Base-by-base conservation (phyloP, 2,888 invertebrate genomes). In the Catocala nupta region DNA sequence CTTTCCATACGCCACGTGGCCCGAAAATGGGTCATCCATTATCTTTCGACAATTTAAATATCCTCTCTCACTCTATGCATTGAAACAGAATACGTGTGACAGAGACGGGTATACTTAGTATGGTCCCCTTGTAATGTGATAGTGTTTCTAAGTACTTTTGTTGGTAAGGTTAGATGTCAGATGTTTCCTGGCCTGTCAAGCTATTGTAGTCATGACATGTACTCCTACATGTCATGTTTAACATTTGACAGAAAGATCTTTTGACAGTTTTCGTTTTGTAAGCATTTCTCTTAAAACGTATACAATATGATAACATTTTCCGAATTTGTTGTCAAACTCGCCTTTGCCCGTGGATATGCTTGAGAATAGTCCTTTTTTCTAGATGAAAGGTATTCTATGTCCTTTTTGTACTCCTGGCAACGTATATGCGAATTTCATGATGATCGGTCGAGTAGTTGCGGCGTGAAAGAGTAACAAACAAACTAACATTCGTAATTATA, bases 21-120 rank as follows among this genome's bases (percentile, higher is more conserved):
- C 76, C 69, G 84, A 85, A 92, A 90, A 90, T 91, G 81, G 92
- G 92, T 91, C 92, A 90, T 71, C 88, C 82, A 86, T 90, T 91
- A 89, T 90, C 83, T 84, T 84, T 82, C 67, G 74, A 85, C 85
- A 84, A 86, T 84, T 81, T 80, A 78, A 81, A 79, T 78, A 70
- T 75, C 62, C 84, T 66, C 71, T 89, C 87, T 73, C 86, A 62
- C 77, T 88, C 84, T 63, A 57, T 52, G 54, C 33, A 50, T 65
- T 68, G 63, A 70, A 39, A 49, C 34, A 76, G 70, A 73, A 73
- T 78, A 50, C 55, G 74, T 63, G 48, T 11, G 73, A 82, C 13
- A 64, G 77, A 68, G 78, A 77, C 48, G 58, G 71, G 39, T 47
- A 48, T 63, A 61, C 63, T 78, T 72, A 55, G 68, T 63, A 67